Evolutionary conservation across 2,113 vertebrate genomes (phyloP).

Genomic region (Sialia sialis): DNA sequence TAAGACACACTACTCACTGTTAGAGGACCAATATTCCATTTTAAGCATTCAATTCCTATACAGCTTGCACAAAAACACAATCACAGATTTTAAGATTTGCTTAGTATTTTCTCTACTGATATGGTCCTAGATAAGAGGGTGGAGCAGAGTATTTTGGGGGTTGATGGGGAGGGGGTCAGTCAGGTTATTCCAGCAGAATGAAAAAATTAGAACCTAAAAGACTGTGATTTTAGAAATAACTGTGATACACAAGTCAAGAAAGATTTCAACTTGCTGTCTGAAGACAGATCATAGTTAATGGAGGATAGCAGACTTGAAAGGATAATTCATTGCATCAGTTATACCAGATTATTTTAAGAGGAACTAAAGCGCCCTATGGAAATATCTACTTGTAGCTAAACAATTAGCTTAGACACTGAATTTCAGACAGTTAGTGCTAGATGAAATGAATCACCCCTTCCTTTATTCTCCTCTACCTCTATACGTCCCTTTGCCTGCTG

Average conservation of each 20-base stretch:
- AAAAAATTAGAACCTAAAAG: neutral
- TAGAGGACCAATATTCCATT: neutral
- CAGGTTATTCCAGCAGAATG: neutral
- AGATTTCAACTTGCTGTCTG: neutral
- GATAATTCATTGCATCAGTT: neutral
- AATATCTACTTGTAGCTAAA: neutral
- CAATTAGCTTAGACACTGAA: neutral
- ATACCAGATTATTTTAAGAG: neutral
- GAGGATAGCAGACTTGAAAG: neutral
- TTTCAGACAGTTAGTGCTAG: neutral
- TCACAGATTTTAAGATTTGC: neutral
- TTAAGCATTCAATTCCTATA: neutral
- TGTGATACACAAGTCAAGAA: neutral
- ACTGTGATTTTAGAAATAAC: neutral
- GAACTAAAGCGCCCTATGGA: neutral
- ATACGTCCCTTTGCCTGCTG: neutral
- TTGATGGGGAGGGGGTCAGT: accelerated
- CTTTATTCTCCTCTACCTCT: neutral
- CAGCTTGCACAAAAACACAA: neutral
- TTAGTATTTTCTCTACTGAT: neutral
- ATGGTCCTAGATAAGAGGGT: neutral
- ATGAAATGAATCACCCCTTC: neutral
- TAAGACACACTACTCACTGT: neutral
- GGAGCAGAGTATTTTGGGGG: neutral
- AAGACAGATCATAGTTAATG: neutral